Conservation (phyloP, 2,888 invertebrate genomes). For the Bibio marci region DNA sequence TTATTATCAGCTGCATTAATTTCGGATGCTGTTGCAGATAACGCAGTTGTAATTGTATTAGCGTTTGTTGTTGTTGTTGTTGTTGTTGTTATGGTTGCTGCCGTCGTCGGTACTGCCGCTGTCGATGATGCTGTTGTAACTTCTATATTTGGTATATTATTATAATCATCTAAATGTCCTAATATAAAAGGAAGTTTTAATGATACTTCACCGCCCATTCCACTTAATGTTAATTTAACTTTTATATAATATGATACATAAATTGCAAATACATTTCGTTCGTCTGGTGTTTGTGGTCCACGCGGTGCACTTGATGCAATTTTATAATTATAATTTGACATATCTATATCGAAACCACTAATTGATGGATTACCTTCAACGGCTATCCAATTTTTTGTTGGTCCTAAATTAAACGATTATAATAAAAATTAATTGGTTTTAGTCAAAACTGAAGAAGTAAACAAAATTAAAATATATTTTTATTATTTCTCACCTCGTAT, state of each 20-base stretch:
- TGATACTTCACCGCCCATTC: constrained; percentile 59
- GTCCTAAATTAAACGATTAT: constrained; percentile 32
- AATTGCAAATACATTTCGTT: constrained; percentile 60
- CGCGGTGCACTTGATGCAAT: constrained; percentile 16
- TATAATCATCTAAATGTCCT: constrained; percentile 33
- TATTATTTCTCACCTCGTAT: constrained; percentile 30
- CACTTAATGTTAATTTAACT: constrained; percentile 57
- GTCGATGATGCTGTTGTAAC: neutral
- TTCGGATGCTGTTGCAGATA: neutral
- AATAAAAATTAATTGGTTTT: constrained; percentile 2
- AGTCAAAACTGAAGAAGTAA: too few species aligned
- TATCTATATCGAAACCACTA: constrained; percentile 7
- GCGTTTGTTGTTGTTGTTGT: neutral
- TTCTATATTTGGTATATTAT: constrained; percentile 3
- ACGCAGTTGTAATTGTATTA: neutral
- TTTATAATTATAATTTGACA: constrained; percentile 12
- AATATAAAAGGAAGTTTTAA: constrained; percentile 60
- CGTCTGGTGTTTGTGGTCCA: constrained; percentile 16
- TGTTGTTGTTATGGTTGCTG: neutral
- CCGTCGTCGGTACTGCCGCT: neutral
- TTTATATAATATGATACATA: constrained; percentile 78
- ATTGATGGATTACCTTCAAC: constrained; percentile 38
- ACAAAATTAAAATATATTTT: neutral
- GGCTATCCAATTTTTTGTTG: constrained; percentile 75
- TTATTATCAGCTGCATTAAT: neutral